Conservation (phyloP, 2,113 vertebrate genomes). For the Todiramphus saurophagus region DNA sequence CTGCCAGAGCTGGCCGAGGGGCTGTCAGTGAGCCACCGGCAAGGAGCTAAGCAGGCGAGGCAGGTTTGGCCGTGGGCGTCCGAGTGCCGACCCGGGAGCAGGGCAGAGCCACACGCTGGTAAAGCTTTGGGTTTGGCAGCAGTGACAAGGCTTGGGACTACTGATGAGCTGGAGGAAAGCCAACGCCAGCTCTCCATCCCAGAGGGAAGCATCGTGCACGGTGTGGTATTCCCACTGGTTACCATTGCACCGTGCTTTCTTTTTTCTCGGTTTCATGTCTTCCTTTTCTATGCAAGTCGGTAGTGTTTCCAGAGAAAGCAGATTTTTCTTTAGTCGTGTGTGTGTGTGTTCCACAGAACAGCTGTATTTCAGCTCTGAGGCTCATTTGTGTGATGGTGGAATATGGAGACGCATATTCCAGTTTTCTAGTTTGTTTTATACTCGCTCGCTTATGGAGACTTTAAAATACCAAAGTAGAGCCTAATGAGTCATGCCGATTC, state of each 20-base stretch:
- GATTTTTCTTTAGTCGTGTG: neutral
- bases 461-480: neutral
- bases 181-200: neutral
- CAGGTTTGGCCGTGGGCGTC: neutral
- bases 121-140: neutral
- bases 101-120: fast-evolving
- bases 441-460: neutral
- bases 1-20: neutral
- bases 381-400: neutral
- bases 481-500: fast-evolving
- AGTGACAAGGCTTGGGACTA: neutral
- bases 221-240: neutral
- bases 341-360: neutral
- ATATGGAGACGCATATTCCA: neutral
- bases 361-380: neutral
- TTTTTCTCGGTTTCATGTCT: neutral
- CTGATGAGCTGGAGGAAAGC: neutral
- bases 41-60: fast-evolving
- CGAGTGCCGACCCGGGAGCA: neutral
- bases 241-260: neutral
- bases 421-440: neutral
- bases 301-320: neutral
- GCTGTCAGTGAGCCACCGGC: neutral
- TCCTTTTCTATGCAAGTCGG: neutral
- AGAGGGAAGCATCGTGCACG: neutral